These are phyloP conservation scores for Chouioia cunea DNA, from an alignment of 2,888 invertebrate species.

Conservation along the genomic window DNA sequence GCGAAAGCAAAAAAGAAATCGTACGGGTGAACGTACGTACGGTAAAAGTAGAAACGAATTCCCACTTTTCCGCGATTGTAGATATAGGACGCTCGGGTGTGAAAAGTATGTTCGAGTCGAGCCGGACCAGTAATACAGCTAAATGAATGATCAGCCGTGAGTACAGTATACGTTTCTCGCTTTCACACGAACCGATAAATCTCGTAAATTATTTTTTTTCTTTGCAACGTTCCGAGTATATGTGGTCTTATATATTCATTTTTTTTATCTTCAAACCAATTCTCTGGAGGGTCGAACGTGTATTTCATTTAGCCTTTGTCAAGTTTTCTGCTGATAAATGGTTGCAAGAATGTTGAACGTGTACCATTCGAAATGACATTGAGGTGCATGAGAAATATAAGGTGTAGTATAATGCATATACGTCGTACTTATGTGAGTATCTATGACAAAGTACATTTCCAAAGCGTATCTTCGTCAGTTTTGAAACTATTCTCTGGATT, in stretches of 20 bases:
- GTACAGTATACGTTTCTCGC: background rate
- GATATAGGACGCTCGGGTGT: background rate
- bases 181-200: conserved; percentile 10
- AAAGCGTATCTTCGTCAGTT: too few species aligned
- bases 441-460: too few species aligned
- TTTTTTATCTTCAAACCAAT: background rate
- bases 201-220: conserved; percentile 9
- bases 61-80: background rate
- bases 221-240: background rate
- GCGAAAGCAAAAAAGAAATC: background rate
- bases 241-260: background rate
- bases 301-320: conserved; percentile 10
- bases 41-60: background rate
- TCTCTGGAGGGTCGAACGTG: too few species aligned
- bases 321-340: background rate
- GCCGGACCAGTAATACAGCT: background rate
- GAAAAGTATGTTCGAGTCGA: background rate
- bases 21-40: background rate
- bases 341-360: background rate
- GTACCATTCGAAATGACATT: too few species aligned
- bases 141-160: conserved; percentile 18
- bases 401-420: too few species aligned
- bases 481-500: too few species aligned
- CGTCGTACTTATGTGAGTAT: too few species aligned
- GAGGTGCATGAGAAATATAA: too few species aligned